A percentile compares a stretch with the other conserved stretches of the same genome.
These are phyloP conservation scores for Ectemnius continuus DNA, from an alignment of 2,888 invertebrate genomes.

Conservation along the genomic window DNA sequence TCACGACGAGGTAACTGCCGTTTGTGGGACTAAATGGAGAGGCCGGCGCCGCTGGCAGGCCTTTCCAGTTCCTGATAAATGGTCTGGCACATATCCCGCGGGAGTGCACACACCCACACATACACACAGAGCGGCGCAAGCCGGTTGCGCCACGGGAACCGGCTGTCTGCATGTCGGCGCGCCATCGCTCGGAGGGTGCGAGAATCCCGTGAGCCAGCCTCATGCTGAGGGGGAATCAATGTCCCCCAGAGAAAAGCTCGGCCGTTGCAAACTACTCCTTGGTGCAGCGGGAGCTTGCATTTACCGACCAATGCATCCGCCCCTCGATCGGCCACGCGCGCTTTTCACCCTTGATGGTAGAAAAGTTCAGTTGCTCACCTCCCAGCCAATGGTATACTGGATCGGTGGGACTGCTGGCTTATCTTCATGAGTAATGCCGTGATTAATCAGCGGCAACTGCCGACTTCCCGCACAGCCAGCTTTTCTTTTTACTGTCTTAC, in stretches of 20 bases:
- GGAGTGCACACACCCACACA: background rate
- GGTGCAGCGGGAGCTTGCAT: slow-evolving; percentile 12
- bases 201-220: slow-evolving; percentile 40
- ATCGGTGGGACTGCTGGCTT: too few relatives aligned
- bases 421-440: too few relatives aligned
- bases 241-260: slow-evolving; percentile 48
- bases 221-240: slow-evolving; percentile 45
- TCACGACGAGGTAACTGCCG: background rate
- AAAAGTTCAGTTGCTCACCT: background rate
- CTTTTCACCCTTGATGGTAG: slow-evolving; percentile 10
- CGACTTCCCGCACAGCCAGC: too few relatives aligned
- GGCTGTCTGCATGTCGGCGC: slow-evolving; percentile 28
- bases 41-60: slow-evolving; percentile 13
- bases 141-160: slow-evolving; percentile 21
- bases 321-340: slow-evolving; percentile 2
- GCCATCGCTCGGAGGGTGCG: slow-evolving; percentile 53
- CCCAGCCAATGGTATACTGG: too few relatives aligned
- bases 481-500: too few relatives aligned
- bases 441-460: too few relatives aligned
- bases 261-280: slow-evolving; percentile 19
- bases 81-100: slow-evolving; percentile 10
- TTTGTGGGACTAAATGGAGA: slow-evolving; percentile 12
- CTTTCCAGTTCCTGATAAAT: slow-evolving; percentile 26
- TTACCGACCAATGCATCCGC: slow-evolving; percentile 52
- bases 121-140: slow-evolving; percentile 8